These are phyloP conservation scores for Creontiades dilutus DNA, from an alignment of 2,888 invertebrate species.

Conservation along the genomic window DNA sequence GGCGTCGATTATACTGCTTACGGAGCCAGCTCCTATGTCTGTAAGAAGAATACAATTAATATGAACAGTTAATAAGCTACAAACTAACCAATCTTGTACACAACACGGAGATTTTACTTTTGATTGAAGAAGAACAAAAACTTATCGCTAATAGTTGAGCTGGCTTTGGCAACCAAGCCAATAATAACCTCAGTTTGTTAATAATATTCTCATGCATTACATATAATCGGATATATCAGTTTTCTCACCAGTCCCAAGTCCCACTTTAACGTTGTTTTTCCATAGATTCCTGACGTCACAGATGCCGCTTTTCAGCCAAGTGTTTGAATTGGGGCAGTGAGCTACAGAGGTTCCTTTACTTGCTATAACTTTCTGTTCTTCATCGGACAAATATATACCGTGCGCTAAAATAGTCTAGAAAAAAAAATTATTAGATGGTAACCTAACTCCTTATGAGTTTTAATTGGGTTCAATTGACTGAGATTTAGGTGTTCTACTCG, in stretches of 20 bases:
- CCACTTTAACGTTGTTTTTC: conserved; percentile 85
- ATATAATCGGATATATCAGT: too few relatives aligned
- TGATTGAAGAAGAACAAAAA: too few relatives aligned
- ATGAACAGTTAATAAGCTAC: not conserved
- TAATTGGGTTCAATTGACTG: too few relatives aligned
- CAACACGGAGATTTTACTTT: too few relatives aligned
- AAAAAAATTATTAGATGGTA: conserved; percentile 59
- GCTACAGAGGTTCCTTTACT: conserved; percentile 84
- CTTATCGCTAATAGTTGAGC: too few relatives aligned
- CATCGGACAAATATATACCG: conserved; percentile 86
- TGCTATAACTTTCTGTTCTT: conserved; percentile 84
- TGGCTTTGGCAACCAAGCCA: too few relatives aligned
- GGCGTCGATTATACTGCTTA: conserved; percentile 86
- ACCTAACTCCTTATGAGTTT: not conserved
- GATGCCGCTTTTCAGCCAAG: conserved; percentile 88
- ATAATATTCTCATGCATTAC: too few relatives aligned
- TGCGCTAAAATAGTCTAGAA: conserved; percentile 89
- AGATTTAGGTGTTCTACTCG: too few relatives aligned
- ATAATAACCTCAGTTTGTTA: too few relatives aligned
- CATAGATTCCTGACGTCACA: conserved; percentile 87
- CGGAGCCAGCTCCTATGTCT: conserved; percentile 93
- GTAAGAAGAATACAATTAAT: conserved; percentile 72
- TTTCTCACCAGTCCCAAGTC: conserved; percentile 88
- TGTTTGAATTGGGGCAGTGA: conserved; percentile 94
- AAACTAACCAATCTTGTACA: too few relatives aligned